Base-by-base conservation (phyloP, 2,113 vertebrate genomes). In the Mionectes macconnelli region DNA sequence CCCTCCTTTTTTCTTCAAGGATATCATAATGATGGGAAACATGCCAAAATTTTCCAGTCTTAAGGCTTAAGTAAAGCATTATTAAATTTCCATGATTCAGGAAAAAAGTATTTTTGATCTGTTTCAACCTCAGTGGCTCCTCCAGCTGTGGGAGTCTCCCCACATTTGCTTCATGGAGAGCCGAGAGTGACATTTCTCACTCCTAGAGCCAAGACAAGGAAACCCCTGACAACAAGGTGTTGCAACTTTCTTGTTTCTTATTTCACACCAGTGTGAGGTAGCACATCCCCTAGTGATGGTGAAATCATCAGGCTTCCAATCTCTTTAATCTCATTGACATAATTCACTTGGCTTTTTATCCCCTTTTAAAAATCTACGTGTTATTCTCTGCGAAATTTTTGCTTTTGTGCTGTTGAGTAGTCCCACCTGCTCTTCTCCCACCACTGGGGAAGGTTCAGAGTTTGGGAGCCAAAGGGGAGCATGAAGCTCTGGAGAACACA, bases 11-110 rank as follows among this genome's bases (percentile, higher is more conserved):
- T 79, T 64, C 72, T 52, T 68, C 67, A 79, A 82, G 80, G 27
- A 69, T 22, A 40, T 47, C 53, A 52, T 28, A 23, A 78, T 72
- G 31, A 63, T 21, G 39, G 92, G 85, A 94, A 88, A 24, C 5
- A 17, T 0, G 28, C 72, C 93, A 96, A 81, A 25, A 66, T 81
- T 86, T 88, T 84, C 63, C 73, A 56, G 68, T 86, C 93, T 80
- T 52, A 70, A 56, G 74, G 42, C 9, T 56, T 76, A 31, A 86
- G 33, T 68, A 60, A 83, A 79, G 70, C 62, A 14, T 91, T 83
- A 90, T 77, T 88, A 63, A 27, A n/a, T 93, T 96, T 83, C 90
- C 44, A 63, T 88, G 82, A 83, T 67, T 90, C 85, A 96, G 75
- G 86, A 92, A 74, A 28, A 17, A 92, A 88, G 52, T 60, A 77